Evolutionary conservation across 2,888 invertebrate genomes (phyloP).

Genomic region (Tuta absoluta): DNA sequence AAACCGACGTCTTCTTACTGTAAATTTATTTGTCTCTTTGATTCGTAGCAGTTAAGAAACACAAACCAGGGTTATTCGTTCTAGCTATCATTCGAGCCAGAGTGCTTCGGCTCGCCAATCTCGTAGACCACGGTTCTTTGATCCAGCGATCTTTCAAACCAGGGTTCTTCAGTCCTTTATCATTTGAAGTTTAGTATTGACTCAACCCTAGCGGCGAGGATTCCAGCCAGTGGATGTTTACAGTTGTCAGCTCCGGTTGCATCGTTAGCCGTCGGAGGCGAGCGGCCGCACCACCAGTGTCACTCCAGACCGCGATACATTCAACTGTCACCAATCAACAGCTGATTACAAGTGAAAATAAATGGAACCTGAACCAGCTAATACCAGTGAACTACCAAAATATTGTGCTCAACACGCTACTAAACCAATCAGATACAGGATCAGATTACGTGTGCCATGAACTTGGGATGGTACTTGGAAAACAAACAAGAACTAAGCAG

Average conservation of each 20-base stretch:
- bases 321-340: constrained; percentile 50
- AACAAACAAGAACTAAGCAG: background rate
- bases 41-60: too few species aligned
- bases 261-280: constrained; percentile 61
- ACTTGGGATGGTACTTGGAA: background rate
- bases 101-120: too few species aligned
- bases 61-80: too few species aligned
- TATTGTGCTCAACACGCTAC: constrained; percentile 32
- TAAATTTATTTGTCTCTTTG: too few species aligned
- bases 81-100: too few species aligned
- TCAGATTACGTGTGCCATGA: background rate
- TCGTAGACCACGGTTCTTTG: too few species aligned
- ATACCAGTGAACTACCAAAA: constrained; percentile 4
- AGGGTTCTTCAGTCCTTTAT: background rate
- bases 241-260: constrained; percentile 69
- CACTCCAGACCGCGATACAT: constrained; percentile 59
- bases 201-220: constrained; percentile 45
- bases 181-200: background rate
- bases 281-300: constrained; percentile 59
- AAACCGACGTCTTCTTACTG: too few species aligned
- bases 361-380: constrained; percentile 29
- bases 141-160: background rate
- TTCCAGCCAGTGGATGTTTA: constrained; percentile 78
- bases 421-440: background rate
- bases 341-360: constrained; percentile 41